A percentile compares a stretch with the other conserved stretches of the same genome.
Conservation (phyloP, 1,140 invertebrate species). For the Dolichoris vasculosae region DNA sequence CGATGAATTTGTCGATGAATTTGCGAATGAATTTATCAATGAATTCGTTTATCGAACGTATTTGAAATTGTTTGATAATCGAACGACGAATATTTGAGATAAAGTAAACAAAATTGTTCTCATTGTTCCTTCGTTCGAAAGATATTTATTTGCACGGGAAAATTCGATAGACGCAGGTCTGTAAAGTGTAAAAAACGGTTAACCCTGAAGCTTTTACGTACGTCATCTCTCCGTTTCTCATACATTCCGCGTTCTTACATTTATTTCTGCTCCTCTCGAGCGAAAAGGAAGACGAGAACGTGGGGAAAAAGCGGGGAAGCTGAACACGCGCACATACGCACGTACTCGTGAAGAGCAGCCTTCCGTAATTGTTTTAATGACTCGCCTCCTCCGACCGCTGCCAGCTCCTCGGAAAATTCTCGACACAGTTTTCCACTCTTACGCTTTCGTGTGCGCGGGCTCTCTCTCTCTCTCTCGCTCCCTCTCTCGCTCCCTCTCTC, state of each 20-base stretch:
- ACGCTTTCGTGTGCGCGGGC: constrained; percentile 11
- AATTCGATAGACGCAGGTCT: not conserved
- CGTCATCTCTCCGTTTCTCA: not conserved
- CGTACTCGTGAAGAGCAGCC: not conserved
- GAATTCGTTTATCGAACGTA: too few species aligned
- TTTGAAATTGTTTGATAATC: not conserved
- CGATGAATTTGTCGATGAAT: too few species aligned
- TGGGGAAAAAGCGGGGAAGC: not conserved
- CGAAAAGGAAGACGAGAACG: not conserved
- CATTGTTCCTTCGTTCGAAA: not conserved
- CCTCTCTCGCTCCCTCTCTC: constrained; percentile 6
- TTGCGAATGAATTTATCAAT: too few species aligned
- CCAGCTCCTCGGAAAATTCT: constrained; percentile 47
- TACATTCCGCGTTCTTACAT: not conserved
- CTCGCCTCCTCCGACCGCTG: constrained; percentile 53
- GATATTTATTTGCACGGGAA: not conserved
- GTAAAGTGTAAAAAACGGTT: not conserved
- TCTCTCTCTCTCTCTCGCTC: not conserved
- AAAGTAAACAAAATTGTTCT: not conserved
- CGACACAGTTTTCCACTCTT: constrained; percentile 43
- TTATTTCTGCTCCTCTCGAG: constrained; percentile 10
- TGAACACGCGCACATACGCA: not conserved
- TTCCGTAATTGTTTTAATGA: constrained; percentile 70
- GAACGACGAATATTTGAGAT: not conserved
- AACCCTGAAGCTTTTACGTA: not conserved